Evolutionary conservation across 2,797 vertebrate species (phyloP).

Genomic region (Distichodus sexfasciatus): DNA sequence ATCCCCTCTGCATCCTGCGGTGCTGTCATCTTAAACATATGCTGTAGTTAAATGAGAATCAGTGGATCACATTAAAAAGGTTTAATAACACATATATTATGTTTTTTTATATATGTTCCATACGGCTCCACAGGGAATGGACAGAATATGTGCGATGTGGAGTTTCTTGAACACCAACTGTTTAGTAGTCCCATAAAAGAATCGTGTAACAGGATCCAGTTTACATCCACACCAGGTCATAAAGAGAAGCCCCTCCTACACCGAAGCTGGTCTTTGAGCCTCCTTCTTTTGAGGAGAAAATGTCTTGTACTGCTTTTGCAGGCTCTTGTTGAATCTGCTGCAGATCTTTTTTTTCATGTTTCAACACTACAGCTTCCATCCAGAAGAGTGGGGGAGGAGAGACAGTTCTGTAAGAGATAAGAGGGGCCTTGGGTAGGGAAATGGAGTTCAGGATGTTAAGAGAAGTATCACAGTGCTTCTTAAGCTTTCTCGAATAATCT

Average conservation of each 20-base stretch:
- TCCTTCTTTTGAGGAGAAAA: neutral
- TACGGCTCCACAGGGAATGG: neutral
- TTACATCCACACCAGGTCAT: neutral
- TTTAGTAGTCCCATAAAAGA: neutral
- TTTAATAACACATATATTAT: neutral
- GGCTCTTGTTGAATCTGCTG: conserved; percentile 14
- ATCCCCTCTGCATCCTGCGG: neutral
- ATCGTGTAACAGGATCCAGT: conserved; percentile 11
- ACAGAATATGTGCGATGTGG: neutral
- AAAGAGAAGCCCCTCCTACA: neutral
- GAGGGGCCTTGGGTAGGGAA: conserved; percentile 56
- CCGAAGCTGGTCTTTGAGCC: neutral
- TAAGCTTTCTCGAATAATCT: neutral
- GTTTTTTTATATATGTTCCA: neutral
- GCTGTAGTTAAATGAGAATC: neutral
- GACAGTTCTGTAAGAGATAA: conserved; percentile 38
- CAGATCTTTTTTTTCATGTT: conserved; percentile 20
- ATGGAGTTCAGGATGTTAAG: conserved; percentile 11
- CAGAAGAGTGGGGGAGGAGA: conserved; percentile 16
- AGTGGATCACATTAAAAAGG: neutral
- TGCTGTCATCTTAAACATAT: neutral
- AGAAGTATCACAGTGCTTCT: conserved; percentile 7
- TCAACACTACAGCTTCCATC: conserved; percentile 42
- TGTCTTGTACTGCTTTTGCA: neutral
- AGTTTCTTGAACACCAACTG: neutral